Evolutionary conservation across 2,113 vertebrate genomes (phyloP).

Genomic region (Corythaeola cristata): DNA sequence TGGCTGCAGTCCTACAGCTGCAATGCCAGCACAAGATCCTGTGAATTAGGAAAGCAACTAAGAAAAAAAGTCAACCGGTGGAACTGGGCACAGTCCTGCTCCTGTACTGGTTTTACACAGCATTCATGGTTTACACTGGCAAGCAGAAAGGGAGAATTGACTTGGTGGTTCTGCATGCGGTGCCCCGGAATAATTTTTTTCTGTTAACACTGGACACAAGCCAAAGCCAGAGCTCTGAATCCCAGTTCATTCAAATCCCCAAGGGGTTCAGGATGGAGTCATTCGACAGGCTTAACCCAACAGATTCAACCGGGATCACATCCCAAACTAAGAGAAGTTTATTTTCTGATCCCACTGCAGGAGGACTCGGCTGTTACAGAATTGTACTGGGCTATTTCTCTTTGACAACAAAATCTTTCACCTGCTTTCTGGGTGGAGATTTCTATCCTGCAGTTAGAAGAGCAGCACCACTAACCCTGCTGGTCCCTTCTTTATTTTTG

Average conservation of each 20-base stretch:
- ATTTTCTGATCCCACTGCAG: slow-evolving; percentile 10
- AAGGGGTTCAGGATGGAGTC: not conserved
- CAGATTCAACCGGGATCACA: not conserved
- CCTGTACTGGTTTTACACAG: not conserved
- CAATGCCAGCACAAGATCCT: not conserved
- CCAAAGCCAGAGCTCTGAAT: slow-evolving; percentile 31
- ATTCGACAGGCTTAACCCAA: not conserved
- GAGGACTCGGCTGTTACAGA: not conserved
- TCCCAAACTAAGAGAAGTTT: not conserved
- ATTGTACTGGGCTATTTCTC: not conserved
- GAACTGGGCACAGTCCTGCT: not conserved
- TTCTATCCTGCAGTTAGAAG: not conserved
- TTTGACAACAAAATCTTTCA: slow-evolving; percentile 1
- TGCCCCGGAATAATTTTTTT: slow-evolving; percentile 1
- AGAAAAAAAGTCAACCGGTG: not conserved
- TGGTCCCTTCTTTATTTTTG: not conserved
- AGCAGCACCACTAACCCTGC: not conserved
- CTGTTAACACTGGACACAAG: not conserved
- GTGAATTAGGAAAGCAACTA: not conserved
- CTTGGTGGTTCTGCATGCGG: not conserved
- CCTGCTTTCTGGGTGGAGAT: not conserved
- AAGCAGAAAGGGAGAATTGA: slow-evolving; percentile 13
- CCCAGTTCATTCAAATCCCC: slow-evolving; percentile 5
- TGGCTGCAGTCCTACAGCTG: not conserved
- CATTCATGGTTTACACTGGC: not conserved